phyloP scores from a whole-genome alignment of 2,888 invertebrate species.

The Eilema griseolum region DNA sequence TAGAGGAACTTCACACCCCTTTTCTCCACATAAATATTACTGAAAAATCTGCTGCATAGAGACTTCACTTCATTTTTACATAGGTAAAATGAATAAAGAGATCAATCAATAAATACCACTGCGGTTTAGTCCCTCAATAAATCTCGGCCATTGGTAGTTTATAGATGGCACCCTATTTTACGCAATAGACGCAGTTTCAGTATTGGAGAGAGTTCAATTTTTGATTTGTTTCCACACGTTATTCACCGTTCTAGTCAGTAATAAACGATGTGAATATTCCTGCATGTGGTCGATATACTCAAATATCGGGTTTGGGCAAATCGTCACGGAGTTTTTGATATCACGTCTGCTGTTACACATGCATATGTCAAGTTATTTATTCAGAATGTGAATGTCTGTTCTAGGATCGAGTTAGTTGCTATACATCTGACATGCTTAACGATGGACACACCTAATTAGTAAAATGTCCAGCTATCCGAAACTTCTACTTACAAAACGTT shows the following conservation, averaged over 20 bases:
- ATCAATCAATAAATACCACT: not conserved
- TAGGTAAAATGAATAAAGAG: not conserved
- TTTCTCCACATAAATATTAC: too few species aligned
- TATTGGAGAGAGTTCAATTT: slow-evolving; percentile 7
- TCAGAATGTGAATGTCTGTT: not conserved
- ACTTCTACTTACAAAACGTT: too few species aligned
- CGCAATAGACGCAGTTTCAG: slow-evolving; percentile 11
- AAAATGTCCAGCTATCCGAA: too few species aligned
- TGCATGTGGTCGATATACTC: not conserved
- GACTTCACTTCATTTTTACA: too few species aligned
- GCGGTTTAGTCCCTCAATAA: slow-evolving; percentile 9
- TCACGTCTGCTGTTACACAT: not conserved
- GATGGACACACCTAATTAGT: too few species aligned
- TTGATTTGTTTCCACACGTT: slow-evolving; percentile 6
- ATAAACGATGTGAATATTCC: slow-evolving; percentile 9
- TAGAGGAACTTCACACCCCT: not conserved
- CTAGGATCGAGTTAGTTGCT: not conserved
- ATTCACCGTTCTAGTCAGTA: slow-evolving; percentile 11
- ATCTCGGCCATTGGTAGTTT: slow-evolving; percentile 14
- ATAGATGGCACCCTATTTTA: slow-evolving; percentile 1
- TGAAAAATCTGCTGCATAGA: too few species aligned
- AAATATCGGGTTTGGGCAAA: not conserved
- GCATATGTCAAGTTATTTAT: not conserved
- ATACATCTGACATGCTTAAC: too few species aligned
- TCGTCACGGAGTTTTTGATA: not conserved